Conservation (phyloP, 2,113 vertebrate species). For the Barbus barbus region DNA sequence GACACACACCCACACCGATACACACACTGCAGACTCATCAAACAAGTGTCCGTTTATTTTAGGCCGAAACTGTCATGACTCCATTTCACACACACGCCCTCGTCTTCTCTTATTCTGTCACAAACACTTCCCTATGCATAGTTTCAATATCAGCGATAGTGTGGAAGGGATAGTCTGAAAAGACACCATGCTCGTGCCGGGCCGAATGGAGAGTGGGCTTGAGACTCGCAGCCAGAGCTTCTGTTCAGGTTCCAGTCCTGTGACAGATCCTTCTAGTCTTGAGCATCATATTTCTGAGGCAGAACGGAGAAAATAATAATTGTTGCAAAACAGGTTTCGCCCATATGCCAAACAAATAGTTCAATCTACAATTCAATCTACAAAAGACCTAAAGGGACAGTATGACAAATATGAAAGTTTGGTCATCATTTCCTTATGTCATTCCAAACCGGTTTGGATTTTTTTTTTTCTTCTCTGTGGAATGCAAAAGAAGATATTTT, state of each 20-base stretch:
- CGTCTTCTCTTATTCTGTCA: conserved; percentile 14
- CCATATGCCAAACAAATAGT: neutral
- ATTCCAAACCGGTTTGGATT: neutral
- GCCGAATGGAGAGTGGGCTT: neutral
- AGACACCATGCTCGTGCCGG: neutral
- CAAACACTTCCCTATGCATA: conserved; percentile 7
- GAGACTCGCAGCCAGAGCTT: neutral
- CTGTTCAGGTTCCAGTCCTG: neutral
- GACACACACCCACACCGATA: neutral
- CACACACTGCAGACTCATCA: conserved; percentile 22
- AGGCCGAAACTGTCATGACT: conserved; percentile 33
- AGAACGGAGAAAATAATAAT: neutral
- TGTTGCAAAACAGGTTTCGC: neutral
- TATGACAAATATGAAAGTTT: neutral
- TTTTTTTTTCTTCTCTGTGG: neutral
- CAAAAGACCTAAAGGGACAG: neutral
- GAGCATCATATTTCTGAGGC: neutral
- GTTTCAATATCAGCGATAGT: conserved; percentile 32
- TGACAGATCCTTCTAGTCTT: neutral
- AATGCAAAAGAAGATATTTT: neutral
- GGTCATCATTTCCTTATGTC: neutral
- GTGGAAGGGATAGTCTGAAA: neutral
- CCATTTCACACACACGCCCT: conserved; percentile 26
- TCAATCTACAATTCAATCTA: no score
- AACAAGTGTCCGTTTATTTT: conserved; percentile 44